Percentiles rank a stretch among this genome's conserved stretches.
phyloP scores from a whole-genome alignment of 35 echinoderm and acorn worm genomes.

The Holothuria glaberrima region DNA sequence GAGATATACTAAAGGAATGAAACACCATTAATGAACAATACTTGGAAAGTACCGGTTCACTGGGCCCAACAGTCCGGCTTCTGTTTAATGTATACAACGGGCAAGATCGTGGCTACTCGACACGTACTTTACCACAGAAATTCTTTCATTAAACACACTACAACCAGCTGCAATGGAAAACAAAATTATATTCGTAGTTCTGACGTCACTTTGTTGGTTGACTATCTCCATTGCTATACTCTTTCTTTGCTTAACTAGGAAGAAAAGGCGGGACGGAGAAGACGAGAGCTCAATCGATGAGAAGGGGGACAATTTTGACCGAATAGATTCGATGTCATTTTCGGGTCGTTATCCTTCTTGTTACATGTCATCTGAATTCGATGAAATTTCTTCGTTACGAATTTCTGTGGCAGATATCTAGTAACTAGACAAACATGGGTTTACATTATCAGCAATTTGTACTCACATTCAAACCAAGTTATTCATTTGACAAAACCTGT shows the following conservation, averaged over 20 bases:
- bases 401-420: slow-evolving; percentile 21
- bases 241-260: neutral
- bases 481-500: too few relatives aligned
- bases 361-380: slow-evolving; percentile 40
- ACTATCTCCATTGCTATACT: neutral
- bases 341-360: slow-evolving; percentile 32
- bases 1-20: neutral
- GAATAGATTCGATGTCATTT: slow-evolving; percentile 39
- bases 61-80: too few relatives aligned
- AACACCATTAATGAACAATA: neutral
- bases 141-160: too few relatives aligned
- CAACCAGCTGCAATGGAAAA: neutral
- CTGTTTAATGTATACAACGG: too few relatives aligned
- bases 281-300: slow-evolving; percentile 25
- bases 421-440: neutral
- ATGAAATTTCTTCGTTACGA: slow-evolving; percentile 41
- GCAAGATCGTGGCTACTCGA: too few relatives aligned
- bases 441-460: too few relatives aligned
- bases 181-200: neutral
- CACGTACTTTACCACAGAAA: too few relatives aligned
- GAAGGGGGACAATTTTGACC: slow-evolving; percentile 27
- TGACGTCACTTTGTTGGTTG: neutral
- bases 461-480: too few relatives aligned
- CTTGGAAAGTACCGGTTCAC: neutral
- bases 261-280: neutral